Conservation (phyloP, 2,888 invertebrate species). For the Drosophila acutilabella region DNA sequence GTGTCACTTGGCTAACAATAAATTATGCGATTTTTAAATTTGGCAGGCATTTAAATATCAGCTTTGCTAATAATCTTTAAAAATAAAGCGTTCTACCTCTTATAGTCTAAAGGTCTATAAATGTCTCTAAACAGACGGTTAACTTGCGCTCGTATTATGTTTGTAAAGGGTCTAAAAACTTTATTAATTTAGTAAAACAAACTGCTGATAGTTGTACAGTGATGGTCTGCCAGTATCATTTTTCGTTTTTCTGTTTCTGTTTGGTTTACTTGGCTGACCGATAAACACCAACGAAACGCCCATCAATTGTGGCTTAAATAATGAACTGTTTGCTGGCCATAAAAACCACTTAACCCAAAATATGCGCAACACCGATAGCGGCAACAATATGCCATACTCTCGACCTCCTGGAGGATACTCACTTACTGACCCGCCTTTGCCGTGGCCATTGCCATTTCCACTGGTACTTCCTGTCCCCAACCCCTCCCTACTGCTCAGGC, state of each 20-base stretch:
- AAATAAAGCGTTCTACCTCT: too few species aligned
- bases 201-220: not conserved
- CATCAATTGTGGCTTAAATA: conserved; percentile 65
- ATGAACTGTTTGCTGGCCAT: conserved; percentile 70
- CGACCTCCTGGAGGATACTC: not conserved
- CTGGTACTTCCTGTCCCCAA: not conserved
- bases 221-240: not conserved
- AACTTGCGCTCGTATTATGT: too few species aligned
- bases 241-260: not conserved
- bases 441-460: not conserved
- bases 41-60: too few species aligned
- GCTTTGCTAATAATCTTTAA: too few species aligned
- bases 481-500: not conserved
- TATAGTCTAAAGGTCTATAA: too few species aligned
- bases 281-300: conserved; percentile 24
- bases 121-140: too few species aligned
- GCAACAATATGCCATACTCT: conserved; percentile 3
- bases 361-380: conserved; percentile 49
- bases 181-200: not conserved
- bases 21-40: too few species aligned
- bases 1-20: too few species aligned
- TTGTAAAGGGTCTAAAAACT: not conserved
- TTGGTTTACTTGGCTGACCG: conserved; percentile 19
- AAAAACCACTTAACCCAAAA: conserved; percentile 75
- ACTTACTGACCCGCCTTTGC: not conserved